Base-by-base conservation (phyloP, 92 coral and sea anemone species). In the Galaxea fascicularis region DNA sequence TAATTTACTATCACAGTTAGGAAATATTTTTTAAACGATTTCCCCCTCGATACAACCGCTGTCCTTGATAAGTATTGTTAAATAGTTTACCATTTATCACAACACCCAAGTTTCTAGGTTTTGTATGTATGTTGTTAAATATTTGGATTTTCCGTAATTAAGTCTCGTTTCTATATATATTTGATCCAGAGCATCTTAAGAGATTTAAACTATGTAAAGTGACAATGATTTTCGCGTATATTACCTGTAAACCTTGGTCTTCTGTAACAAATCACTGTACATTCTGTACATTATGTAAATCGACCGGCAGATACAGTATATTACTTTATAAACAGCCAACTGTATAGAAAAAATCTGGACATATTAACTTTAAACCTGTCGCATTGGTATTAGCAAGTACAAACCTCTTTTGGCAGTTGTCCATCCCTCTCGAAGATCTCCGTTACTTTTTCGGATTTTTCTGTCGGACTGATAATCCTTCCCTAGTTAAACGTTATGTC, bases 211-310 rank as follows among this genome's bases (percentile, higher is more conserved):
- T 57, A 70, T 69, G 76, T 82, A 82, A 82, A 70, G 51, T 71
- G 45, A 52, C 17, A 35, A 78, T 81, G 41, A 46, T 81, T 78
- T 81, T 81, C 53, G 72, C 39, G 57, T 79, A n/a, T 52, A 66
- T 65, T 79, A 79, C 26, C 31, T 58, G 83, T 63, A 78, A 39
- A 63, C 73, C 84, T 79, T 66, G 28, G 75, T 78, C 53, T 16
- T 22, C 30, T 82, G 85, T 82, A 82, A 82, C 65, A 57, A 82
- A 82, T 56, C 52, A 31, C 86, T 89, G 92, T 89, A 89, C 91
- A 88, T 88, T 88, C 39, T 88, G 91, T 88, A 88, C 89, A 89
- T 84, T 89, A 60, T 89, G 92, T 89, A 89, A 89, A 89, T 83
- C 82, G 76, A 51, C 86, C 26, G 27, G 39, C 71, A 73, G 78